These are phyloP conservation scores for Apaloderma vittatum DNA, from an alignment of 2,113 vertebrate species.

Conservation along the genomic window DNA sequence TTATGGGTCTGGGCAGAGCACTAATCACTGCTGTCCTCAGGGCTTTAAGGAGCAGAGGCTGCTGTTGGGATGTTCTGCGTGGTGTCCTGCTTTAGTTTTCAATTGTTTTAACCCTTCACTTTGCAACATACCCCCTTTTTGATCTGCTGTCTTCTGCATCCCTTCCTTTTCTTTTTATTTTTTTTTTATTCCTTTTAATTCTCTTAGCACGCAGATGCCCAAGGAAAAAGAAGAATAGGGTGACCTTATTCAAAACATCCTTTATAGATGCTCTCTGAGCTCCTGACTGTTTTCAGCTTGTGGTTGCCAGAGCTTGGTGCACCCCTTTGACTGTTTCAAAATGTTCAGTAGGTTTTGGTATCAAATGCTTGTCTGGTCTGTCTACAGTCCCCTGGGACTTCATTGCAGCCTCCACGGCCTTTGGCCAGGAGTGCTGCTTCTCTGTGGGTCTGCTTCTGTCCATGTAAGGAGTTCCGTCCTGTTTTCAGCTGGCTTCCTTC, in stretches of 20 bases:
- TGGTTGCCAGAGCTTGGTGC: neutral
- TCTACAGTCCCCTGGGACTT: neutral
- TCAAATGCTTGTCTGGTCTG: neutral
- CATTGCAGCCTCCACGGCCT: neutral
- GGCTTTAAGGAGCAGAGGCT: neutral
- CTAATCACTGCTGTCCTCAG: neutral
- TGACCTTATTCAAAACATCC: neutral
- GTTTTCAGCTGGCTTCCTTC: neutral
- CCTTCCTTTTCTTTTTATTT: too few relatives aligned
- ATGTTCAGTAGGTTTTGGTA: neutral
- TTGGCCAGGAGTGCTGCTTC: neutral
- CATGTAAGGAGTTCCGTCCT: neutral
- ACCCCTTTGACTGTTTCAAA: neutral
- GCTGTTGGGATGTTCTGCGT: neutral
- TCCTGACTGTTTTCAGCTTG: neutral
- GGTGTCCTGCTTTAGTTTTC: neutral
- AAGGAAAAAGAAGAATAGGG: neutral
- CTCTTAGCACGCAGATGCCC: neutral
- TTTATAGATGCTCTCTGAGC: neutral
- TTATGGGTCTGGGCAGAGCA: neutral
- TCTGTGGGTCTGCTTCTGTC: neutral
- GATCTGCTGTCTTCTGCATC: neutral
- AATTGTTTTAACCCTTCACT: neutral
- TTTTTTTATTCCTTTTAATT: fast-evolving
- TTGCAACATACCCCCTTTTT: neutral